Percentiles rank a stretch among this genome's conserved stretches.
These are phyloP conservation scores for Sturnus vulgaris DNA, from an alignment of 2,113 vertebrate species.

Conservation along the genomic window DNA sequence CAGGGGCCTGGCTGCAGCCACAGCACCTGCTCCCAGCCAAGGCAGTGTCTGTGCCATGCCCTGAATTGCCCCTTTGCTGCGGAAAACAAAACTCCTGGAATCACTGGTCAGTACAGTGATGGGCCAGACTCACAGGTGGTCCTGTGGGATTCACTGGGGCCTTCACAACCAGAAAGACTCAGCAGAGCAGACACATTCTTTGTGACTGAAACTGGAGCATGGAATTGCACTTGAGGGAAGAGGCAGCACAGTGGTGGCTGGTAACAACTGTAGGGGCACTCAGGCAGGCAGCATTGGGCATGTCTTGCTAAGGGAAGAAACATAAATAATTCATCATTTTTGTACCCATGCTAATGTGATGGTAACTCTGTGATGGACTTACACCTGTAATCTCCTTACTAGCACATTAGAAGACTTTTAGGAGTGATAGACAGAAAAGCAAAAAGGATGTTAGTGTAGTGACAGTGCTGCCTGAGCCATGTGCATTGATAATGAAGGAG, in stretches of 20 bases:
- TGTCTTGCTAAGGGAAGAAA: background rate
- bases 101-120: rapidly evolving
- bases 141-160: background rate
- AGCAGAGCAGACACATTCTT: background rate
- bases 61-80: background rate
- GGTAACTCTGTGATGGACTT: background rate
- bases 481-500: background rate
- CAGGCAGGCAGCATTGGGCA: rapidly evolving
- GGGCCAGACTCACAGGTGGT: background rate
- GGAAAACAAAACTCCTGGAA: background rate
- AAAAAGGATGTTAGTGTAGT: rapidly evolving
- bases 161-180: background rate
- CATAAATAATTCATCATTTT: background rate
- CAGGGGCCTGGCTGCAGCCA: background rate
- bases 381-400: background rate
- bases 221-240: background rate
- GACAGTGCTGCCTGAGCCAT: rapidly evolving
- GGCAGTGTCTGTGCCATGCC: background rate
- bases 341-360: background rate
- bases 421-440: background rate
- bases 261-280: background rate
- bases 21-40: background rate
- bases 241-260: background rate
- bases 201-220: background rate
- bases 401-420: background rate